Base-by-base conservation (phyloP, 1,140 invertebrate genomes). In the Drosophila equinoxialis region DNA sequence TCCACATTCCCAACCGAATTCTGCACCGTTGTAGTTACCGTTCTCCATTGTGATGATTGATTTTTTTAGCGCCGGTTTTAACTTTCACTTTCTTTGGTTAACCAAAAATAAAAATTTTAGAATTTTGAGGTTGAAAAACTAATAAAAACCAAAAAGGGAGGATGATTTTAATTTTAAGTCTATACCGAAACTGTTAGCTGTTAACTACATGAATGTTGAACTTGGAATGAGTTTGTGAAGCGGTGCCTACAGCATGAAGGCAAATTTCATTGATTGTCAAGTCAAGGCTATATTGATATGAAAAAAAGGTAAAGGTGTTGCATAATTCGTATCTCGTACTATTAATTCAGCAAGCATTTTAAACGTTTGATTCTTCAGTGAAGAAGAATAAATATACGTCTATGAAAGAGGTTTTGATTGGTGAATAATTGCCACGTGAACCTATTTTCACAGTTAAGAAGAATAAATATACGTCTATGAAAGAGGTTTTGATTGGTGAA, bases 1-100 rank as follows among this genome's bases (percentile, higher is more conserved):
- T 20, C 69, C 45, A 37, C 72, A 78, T 2, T 79, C 75, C 75
- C 75, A 78, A n/a, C 13, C 14, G 14, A 86, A 86, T 41, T 86
- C 83, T 0, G 84, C 20, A 65, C 65, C 63, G 54, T 54, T 64
- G 30, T 70, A 55, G 11, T 77, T 77, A 14, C 74, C 64, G 35
- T 69, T 68, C 3, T 77, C 64, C 81, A 86, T 85, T 6, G 33
- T 48, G 55, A 7, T 14, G 7, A 3, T 45, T 23, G 67, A 30
- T 51, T 51, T 51, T 23, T 23, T 51, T 17, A n/a, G 45, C 17
- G 23, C 45, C 23, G 11, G 11, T 51, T 51, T 11, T 2, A 7
- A 51, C 45, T 51, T 23, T 51, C 8, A 2, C 35, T 14, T 20
- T 64, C 70, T 57, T 59, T 48, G 17, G 37, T 51, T 20, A 14